These are phyloP conservation scores for Channa maculata DNA, from an alignment of 2,113 vertebrate species.

Conservation along the genomic window DNA sequence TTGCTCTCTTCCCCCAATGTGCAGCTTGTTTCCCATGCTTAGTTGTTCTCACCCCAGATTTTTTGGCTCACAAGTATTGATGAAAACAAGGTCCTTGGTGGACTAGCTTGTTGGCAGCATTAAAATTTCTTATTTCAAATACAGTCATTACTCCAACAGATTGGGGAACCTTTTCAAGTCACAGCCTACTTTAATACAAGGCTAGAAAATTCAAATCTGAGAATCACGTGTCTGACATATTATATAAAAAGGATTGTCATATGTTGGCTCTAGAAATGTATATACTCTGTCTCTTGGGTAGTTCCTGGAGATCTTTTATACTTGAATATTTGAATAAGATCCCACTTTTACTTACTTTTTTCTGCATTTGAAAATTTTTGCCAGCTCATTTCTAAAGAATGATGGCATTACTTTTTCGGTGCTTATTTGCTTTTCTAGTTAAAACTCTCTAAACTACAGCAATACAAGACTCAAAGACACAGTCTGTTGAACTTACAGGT, in stretches of 20 bases:
- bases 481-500: not conserved
- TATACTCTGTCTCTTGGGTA: conserved; percentile 22
- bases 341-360: not conserved
- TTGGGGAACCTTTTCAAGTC: conserved; percentile 36
- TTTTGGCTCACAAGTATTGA: conserved; percentile 42
- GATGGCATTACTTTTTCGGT: not conserved
- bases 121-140: conserved; percentile 33
- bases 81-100: conserved; percentile 55
- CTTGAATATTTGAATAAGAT: conserved; percentile 17
- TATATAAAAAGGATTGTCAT: not conserved
- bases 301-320: conserved; percentile 14
- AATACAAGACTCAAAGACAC: not conserved
- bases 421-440: not conserved
- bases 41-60: conserved; percentile 37
- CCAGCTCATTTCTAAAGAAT: not conserved
- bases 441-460: not conserved
- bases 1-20: not conserved
- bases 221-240: conserved; percentile 4
- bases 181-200: conserved; percentile 36
- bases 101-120: conserved; percentile 35
- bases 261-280: not conserved
- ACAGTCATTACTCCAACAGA: conserved; percentile 43
- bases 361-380: not conserved
- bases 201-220: conserved; percentile 9
- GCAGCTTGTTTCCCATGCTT: conserved; percentile 49